Evolutionary conservation across 2,888 invertebrate genomes (phyloP).

Genomic region (Dryocosmus kuriphilus): DNA sequence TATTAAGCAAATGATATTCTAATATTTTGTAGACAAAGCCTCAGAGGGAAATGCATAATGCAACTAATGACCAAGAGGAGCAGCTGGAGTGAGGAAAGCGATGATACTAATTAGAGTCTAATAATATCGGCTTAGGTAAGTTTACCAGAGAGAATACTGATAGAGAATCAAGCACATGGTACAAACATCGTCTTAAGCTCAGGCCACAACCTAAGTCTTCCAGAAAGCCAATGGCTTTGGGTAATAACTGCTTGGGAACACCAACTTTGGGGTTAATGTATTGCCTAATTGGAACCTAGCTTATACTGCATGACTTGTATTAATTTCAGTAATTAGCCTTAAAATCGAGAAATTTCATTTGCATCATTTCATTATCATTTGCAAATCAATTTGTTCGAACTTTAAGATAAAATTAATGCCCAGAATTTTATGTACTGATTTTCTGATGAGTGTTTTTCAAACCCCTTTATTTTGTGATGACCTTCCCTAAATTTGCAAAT

Average conservation of each 20-base stretch:
- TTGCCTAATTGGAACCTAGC: slow-evolving; percentile 34
- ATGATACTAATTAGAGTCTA: slow-evolving; percentile 69
- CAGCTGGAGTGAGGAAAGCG: slow-evolving; percentile 20
- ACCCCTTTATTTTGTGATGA: no score
- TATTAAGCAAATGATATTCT: not conserved
- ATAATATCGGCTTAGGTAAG: slow-evolving; percentile 72
- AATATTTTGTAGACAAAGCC: not conserved
- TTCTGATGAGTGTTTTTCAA: no score
- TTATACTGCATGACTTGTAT: slow-evolving; percentile 13
- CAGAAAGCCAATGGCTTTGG: slow-evolving; percentile 66
- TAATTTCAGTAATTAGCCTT: not conserved
- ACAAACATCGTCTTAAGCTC: slow-evolving; percentile 45
- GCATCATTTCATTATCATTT: no score
- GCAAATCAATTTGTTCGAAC: no score
- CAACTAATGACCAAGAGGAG: slow-evolving; percentile 8
- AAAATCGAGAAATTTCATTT: not conserved
- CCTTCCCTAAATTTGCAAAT: no score
- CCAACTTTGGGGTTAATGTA: slow-evolving; percentile 20
- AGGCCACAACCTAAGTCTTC: slow-evolving; percentile 53
- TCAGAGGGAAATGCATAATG: not conserved
- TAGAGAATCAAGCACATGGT: slow-evolving; percentile 27
- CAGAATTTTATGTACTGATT: no score
- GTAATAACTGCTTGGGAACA: slow-evolving; percentile 64
- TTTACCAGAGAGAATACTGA: slow-evolving; percentile 52
- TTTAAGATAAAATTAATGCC: no score